Percentiles rank a stretch among this genome's conserved stretches.
phyloP scores from a whole-genome alignment of 1,140 invertebrate genomes.

The Sycophaga agraensis region DNA sequence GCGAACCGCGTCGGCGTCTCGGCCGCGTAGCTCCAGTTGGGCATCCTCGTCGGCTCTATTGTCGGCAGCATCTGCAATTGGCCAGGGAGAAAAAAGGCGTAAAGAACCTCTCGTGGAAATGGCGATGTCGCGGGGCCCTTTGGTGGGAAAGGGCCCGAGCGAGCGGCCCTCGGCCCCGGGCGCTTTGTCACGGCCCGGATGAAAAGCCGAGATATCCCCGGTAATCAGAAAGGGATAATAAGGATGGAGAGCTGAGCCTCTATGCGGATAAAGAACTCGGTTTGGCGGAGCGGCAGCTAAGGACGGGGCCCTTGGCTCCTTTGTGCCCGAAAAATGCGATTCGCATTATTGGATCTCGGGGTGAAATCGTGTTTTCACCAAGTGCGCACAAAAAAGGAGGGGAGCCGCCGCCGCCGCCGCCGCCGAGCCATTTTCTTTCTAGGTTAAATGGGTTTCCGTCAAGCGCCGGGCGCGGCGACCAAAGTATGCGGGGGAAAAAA shows the following conservation, averaged over 20 bases:
- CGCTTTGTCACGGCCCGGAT: neutral
- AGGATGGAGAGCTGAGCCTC: neutral
- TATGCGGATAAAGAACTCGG: neutral
- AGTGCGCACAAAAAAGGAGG: neutral
- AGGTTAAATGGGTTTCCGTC: constrained; percentile 25
- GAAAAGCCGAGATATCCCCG: neutral
- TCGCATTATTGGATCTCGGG: constrained; percentile 13
- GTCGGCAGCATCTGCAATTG: constrained; percentile 38
- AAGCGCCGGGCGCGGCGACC: constrained; percentile 3
- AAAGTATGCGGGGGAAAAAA: constrained; percentile 16
- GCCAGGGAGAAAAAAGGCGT: constrained; percentile 2
- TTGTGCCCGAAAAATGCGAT: constrained; percentile 14
- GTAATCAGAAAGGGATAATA: neutral
- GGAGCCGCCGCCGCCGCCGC: neutral
- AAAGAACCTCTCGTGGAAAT: neutral
- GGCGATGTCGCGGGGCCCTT: too few relatives aligned
- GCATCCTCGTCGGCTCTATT: constrained; percentile 54
- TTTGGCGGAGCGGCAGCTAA: neutral
- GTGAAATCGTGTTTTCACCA: constrained; percentile 5
- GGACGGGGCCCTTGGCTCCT: neutral
- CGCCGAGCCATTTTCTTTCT: constrained; percentile 14
- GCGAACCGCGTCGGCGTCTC: constrained; percentile 51
- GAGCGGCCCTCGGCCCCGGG: too few relatives aligned
- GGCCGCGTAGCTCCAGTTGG: constrained; percentile 44
- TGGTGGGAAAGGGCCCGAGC: too few relatives aligned